Percentiles rank a stretch among this genome's conserved stretches.
Evolutionary conservation across 2,113 vertebrate genomes (phyloP).

Genomic region (Apodemus speciosus): DNA sequence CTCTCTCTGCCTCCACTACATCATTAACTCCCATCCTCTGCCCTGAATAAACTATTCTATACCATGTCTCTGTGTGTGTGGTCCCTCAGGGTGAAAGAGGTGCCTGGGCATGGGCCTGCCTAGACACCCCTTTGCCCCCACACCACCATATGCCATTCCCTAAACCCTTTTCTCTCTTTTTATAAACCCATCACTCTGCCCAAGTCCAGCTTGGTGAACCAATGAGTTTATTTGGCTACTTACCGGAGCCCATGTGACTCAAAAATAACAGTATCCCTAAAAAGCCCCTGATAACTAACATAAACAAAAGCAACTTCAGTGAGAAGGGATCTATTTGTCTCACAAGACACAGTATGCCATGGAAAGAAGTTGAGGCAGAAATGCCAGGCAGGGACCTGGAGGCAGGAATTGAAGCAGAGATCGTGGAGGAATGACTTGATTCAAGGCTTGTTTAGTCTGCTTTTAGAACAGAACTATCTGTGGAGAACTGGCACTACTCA

Average conservation of each 20-base stretch:
- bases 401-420: background rate
- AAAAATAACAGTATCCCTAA: background rate
- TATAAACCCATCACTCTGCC: no score
- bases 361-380: background rate
- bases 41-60: no score
- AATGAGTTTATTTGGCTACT: background rate
- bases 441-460: background rate
- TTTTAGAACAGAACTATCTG: background rate
- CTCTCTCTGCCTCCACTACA: no score
- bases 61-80: no score
- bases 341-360: background rate
- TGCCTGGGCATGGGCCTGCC: no score
- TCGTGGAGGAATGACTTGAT: background rate
- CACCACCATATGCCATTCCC: no score
- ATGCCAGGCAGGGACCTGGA: background rate
- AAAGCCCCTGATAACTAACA: background rate
- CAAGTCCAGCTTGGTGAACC: background rate
- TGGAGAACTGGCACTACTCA: background rate
- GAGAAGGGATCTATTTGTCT: background rate
- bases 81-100: no score
- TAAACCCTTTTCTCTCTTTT: no score
- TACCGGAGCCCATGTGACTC: background rate
- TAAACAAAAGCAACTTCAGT: background rate
- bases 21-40: no score
- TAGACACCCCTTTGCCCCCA: no score